Conservation (phyloP, 2,113 vertebrate genomes). For the Procavia capensis region DNA sequence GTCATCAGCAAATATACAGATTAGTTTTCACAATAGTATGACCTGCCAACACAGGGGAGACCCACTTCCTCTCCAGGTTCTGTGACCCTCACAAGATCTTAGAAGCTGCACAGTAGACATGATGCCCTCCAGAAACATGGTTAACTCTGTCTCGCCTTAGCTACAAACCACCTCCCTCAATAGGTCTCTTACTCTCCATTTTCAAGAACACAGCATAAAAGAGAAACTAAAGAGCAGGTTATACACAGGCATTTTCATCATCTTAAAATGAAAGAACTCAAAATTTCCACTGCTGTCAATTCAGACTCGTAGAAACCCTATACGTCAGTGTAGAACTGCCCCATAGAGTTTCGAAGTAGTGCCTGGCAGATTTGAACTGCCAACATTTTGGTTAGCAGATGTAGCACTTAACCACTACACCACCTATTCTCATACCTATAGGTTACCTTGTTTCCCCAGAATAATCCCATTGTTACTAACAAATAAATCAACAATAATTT, state of each 20-base stretch:
- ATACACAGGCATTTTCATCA: background rate
- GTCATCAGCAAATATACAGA: background rate
- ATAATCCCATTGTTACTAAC: background rate
- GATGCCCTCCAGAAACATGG: background rate
- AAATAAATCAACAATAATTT: background rate
- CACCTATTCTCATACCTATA: background rate
- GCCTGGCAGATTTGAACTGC: too few species aligned
- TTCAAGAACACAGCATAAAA: background rate
- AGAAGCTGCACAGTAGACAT: background rate
- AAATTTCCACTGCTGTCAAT: too few species aligned
- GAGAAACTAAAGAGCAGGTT: constrained; percentile 1
- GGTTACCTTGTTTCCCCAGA: background rate
- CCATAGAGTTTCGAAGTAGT: too few species aligned
- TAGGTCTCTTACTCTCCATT: background rate
- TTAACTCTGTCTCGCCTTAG: background rate
- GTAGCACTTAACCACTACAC: too few species aligned
- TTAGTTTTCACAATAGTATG: background rate
- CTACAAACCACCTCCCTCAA: background rate
- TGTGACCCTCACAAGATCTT: background rate
- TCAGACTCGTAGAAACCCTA: too few species aligned
- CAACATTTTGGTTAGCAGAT: too few species aligned
- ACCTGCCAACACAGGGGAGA: background rate
- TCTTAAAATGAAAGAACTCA: background rate
- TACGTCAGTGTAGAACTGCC: too few species aligned
- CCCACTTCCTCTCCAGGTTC: background rate